Conservation (phyloP, 2,113 vertebrate species). For the Chaetodon auriga region DNA sequence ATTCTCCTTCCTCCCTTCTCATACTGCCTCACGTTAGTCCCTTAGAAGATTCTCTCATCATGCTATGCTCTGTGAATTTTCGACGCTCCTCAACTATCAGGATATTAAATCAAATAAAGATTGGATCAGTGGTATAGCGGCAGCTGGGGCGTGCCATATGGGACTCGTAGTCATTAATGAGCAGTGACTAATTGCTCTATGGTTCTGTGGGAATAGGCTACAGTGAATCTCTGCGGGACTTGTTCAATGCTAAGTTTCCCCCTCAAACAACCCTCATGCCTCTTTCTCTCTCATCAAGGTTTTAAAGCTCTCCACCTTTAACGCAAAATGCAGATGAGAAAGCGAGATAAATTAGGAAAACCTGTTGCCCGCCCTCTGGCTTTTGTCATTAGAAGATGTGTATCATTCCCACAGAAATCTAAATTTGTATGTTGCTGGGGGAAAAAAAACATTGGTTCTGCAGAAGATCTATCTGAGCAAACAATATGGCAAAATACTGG, state of each 20-base stretch:
- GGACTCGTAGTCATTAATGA: constrained; percentile 73
- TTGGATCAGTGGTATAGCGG: constrained; percentile 38
- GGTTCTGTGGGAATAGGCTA: constrained; percentile 47
- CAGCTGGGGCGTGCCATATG: constrained; percentile 53
- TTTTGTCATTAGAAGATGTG: constrained; percentile 25
- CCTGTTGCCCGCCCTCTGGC: background rate
- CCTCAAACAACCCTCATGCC: constrained; percentile 38
- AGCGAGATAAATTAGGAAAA: constrained; percentile 28
- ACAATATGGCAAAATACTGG: constrained; percentile 39
- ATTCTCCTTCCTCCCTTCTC: background rate
- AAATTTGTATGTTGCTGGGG: background rate
- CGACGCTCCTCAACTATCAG: constrained; percentile 17
- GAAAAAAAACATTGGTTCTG: background rate
- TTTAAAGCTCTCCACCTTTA: constrained; percentile 2
- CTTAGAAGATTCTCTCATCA: background rate
- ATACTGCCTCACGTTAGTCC: background rate
- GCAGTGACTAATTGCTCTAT: constrained; percentile 72
- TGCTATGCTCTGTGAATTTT: constrained; percentile 8
- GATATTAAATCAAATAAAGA: constrained; percentile 71
- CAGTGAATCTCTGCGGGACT: constrained; percentile 46
- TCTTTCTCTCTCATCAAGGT: constrained; percentile 1
- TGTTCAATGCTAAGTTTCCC: constrained; percentile 35
- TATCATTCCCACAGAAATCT: background rate
- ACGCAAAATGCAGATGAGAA: background rate
- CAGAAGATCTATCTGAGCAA: constrained; percentile 35